These are phyloP conservation scores for Volucella zonaria DNA, from an alignment of 2,888 invertebrate genomes.

Conservation along the genomic window DNA sequence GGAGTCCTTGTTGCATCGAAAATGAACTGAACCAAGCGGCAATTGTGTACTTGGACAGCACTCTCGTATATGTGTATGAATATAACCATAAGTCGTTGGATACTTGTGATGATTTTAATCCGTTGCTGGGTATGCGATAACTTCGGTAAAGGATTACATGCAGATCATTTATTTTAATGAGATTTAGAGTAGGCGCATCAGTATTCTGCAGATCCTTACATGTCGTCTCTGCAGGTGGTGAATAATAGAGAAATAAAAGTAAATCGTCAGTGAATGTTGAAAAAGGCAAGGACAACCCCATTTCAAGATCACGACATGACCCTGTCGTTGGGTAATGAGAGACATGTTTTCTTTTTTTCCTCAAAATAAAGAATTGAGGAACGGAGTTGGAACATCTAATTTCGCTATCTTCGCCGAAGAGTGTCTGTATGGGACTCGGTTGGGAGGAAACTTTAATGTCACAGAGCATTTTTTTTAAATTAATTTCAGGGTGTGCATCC, in stretches of 20 bases:
- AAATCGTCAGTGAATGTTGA: slow-evolving; percentile 26
- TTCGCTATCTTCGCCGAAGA: no score
- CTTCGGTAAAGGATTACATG: slow-evolving; percentile 66
- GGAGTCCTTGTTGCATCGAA: slow-evolving; percentile 58
- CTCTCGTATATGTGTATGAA: not conserved
- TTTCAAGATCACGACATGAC: slow-evolving; percentile 42
- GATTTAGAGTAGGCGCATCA: slow-evolving; percentile 76
- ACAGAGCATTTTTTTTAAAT: no score
- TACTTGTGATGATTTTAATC: slow-evolving; percentile 56
- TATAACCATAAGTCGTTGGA: not conserved
- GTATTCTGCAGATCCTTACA: slow-evolving; percentile 10
- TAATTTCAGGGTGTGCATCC: no score
- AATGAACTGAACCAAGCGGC: slow-evolving; percentile 38
- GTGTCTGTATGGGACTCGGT: no score
- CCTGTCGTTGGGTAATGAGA: not conserved
- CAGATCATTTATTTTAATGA: slow-evolving; percentile 81
- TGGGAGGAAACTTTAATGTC: no score
- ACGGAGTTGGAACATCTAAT: no score
- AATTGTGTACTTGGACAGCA: slow-evolving; percentile 15
- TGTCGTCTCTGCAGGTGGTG: not conserved
- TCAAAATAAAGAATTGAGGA: no score
- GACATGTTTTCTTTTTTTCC: no score
- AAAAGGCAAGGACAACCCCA: not conserved
- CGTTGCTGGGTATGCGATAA: slow-evolving; percentile 61
- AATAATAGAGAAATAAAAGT: slow-evolving; percentile 39